phyloP scores from a whole-genome alignment of 2,113 vertebrate genomes.

The Empidonax alnorum region DNA sequence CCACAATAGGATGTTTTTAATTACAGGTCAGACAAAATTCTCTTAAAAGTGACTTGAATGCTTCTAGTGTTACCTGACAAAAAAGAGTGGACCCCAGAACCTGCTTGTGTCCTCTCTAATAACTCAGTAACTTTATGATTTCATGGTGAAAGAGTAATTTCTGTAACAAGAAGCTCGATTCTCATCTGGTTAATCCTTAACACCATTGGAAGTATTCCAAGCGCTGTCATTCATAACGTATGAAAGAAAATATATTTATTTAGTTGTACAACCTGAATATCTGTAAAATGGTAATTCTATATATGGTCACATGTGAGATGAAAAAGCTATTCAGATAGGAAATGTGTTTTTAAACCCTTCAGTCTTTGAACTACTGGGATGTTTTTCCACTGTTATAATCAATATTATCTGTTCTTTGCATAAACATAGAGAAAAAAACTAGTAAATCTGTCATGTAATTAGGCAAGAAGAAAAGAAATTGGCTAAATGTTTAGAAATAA shows the following conservation, averaged over 20 bases:
- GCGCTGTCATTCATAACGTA: neutral
- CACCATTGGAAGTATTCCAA: neutral
- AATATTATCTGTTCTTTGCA: neutral
- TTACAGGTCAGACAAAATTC: neutral
- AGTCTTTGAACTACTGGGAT: neutral
- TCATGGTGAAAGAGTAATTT: neutral
- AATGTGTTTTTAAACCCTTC: neutral
- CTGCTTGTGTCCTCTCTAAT: neutral
- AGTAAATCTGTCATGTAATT: neutral
- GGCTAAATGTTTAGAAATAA: neutral
- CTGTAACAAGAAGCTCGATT: neutral
- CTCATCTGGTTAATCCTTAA: neutral
- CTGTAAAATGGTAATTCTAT: neutral
- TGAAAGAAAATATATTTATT: neutral
- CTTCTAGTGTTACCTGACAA: accelerated
- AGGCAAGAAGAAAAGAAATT: neutral
- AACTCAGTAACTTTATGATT: neutral
- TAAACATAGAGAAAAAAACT: neutral
- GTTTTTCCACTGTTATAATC: neutral
- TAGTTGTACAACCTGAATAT: neutral
- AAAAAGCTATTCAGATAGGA: neutral
- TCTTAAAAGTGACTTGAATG: accelerated
- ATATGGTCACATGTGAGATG: neutral
- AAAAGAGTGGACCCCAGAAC: neutral
- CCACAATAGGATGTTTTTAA: neutral